phyloP scores from a whole-genome alignment of 2,888 invertebrate genomes.

The Drosophila suboccidentalis region DNA sequence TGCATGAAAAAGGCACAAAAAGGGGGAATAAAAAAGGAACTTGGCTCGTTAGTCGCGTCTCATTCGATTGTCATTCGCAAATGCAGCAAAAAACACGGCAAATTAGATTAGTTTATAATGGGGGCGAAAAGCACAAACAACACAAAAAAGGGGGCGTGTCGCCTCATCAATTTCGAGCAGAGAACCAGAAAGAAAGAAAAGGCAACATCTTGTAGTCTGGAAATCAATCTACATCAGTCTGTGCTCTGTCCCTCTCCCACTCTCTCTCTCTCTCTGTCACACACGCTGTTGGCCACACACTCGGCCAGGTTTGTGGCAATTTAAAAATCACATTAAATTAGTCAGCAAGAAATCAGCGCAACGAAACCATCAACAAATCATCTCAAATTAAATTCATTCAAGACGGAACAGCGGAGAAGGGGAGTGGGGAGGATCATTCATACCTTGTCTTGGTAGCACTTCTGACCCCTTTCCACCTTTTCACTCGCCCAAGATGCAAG shows the following conservation, averaged over 20 bases:
- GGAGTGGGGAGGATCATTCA: slow-evolving; percentile 54
- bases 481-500: background rate
- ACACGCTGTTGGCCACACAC: slow-evolving; percentile 59
- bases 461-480: slow-evolving; percentile 3
- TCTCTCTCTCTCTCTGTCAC: background rate
- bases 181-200: background rate
- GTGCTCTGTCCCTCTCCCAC: background rate
- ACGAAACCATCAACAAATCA: slow-evolving; percentile 82
- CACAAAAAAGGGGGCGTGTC: slow-evolving; percentile 55
- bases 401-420: slow-evolving; percentile 14
- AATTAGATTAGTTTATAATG: slow-evolving; percentile 68
- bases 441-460: slow-evolving; percentile 52
- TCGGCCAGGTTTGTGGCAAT: slow-evolving; percentile 70
- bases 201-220: slow-evolving; percentile 22
- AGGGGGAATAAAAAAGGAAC: background rate
- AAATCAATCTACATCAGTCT: slow-evolving; percentile 68
- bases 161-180: slow-evolving; percentile 51
- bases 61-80: slow-evolving; percentile 49
- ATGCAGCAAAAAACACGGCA: slow-evolving; percentile 12
- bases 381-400: slow-evolving; percentile 82
- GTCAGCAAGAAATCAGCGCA: slow-evolving; percentile 83
- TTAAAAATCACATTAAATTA: slow-evolving; percentile 82
- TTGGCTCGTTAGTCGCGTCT: slow-evolving; percentile 8
- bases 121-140: background rate
- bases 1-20: slow-evolving; percentile 20